phyloP scores from a whole-genome alignment of 1,140 invertebrate genomes.

The Nymphalis io region DNA sequence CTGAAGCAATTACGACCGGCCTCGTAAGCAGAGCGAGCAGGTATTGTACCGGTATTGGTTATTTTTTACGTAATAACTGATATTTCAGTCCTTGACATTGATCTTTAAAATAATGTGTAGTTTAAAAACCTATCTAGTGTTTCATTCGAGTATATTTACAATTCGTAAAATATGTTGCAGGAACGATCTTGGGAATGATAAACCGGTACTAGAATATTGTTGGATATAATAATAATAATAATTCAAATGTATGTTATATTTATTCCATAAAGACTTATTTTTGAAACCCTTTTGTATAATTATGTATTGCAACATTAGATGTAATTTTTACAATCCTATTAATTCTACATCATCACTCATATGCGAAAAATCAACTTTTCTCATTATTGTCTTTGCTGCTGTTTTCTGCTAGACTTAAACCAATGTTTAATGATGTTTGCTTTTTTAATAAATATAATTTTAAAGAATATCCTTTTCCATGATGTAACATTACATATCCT shows the following conservation, averaged over 20 bases:
- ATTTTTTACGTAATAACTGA: constrained; percentile 11
- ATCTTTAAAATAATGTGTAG: neutral
- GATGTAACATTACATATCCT: too few species aligned
- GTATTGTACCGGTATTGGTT: constrained; percentile 55
- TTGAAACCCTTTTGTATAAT: neutral
- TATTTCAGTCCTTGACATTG: neutral
- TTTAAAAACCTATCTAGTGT: neutral
- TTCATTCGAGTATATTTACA: neutral
- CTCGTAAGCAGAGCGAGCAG: constrained; percentile 58
- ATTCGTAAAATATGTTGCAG: constrained; percentile 4
- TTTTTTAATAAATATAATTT: too few species aligned
- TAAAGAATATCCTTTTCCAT: too few species aligned
- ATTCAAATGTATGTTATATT: neutral
- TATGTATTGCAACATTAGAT: neutral
- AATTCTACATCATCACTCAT: neutral
- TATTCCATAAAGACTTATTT: neutral
- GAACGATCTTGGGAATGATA: neutral
- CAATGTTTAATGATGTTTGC: too few species aligned
- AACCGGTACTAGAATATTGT: neutral
- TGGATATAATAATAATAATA: neutral
- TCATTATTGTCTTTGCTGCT: neutral
- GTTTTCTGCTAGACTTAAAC: neutral
- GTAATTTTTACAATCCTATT: neutral
- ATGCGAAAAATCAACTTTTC: neutral
- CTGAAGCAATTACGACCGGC: constrained; percentile 49